Conservation (phyloP, 2,113 vertebrate genomes). For the Hippopotamus amphibius region DNA sequence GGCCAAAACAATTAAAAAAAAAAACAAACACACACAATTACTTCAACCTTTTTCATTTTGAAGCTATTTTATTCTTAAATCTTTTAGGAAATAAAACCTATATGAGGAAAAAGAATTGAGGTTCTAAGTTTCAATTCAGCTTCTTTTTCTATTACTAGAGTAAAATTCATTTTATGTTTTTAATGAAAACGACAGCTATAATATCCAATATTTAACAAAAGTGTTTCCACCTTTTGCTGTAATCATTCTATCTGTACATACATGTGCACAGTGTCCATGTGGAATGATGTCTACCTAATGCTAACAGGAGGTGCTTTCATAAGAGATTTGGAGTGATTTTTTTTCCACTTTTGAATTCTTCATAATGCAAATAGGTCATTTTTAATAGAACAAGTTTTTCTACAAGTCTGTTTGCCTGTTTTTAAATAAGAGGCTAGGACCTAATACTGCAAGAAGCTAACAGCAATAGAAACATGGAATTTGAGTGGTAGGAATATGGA, state of each 20-base stretch:
- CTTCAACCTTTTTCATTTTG: not conserved
- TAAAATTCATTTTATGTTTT: constrained; percentile 3
- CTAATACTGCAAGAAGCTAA: not conserved
- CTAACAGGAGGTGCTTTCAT: not conserved
- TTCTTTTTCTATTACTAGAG: not conserved
- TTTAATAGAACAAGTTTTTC: not conserved
- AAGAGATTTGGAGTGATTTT: not conserved
- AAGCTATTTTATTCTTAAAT: not conserved
- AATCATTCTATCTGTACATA: not conserved
- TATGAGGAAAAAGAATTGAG: not conserved
- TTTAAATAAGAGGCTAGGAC: not conserved
- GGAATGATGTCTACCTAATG: not conserved
- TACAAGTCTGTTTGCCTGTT: not conserved
- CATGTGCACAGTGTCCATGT: not conserved
- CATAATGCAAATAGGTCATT: not conserved
- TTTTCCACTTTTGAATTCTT: constrained; percentile 1
- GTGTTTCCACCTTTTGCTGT: not conserved
- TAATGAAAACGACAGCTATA: constrained; percentile 9
- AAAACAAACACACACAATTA: not conserved
- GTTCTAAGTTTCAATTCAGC: not conserved
- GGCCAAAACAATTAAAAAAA: no score
- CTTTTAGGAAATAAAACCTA: not conserved
- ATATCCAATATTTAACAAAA: not conserved
- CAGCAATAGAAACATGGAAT: not conserved
- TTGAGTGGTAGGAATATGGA: not conserved